A percentile compares a stretch with the other conserved stretches of the same genome.
These are phyloP conservation scores for Clavelina lepadiformis DNA, from an alignment of 23 tunicate species.

Conservation along the genomic window DNA sequence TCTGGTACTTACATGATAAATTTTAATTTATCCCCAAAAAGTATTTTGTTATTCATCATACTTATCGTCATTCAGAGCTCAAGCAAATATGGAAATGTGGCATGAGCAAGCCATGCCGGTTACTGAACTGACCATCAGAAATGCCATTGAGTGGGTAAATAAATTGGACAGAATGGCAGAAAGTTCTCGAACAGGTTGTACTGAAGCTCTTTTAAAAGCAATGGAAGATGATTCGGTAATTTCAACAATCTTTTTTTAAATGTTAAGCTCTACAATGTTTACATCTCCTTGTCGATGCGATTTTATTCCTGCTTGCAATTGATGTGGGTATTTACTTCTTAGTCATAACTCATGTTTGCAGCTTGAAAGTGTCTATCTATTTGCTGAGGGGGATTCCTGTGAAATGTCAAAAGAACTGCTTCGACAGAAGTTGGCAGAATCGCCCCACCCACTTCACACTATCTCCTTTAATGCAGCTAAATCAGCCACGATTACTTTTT, in stretches of 20 bases:
- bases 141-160: conserved; percentile 71
- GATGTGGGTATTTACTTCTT: too few species aligned
- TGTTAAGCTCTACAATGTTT: not conserved
- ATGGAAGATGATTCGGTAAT: conserved; percentile 77
- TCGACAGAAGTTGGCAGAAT: conserved; percentile 48
- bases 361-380: conserved; percentile 81
- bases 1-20: too few species aligned
- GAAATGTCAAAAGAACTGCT: conserved; percentile 76
- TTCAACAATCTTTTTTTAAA: not conserved
- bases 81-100: conserved; percentile 68
- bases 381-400: conserved; percentile 79
- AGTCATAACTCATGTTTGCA: conserved; percentile 10
- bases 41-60: not conserved
- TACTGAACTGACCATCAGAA: conserved; percentile 57
- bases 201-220: conserved; percentile 68
- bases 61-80: conserved; percentile 40
- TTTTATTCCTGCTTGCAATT: not conserved
- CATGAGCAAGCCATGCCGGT: conserved; percentile 82
- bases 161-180: conserved; percentile 71
- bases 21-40: too few species aligned
- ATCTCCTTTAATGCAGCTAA: conserved; percentile 80
- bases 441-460: conserved; percentile 63
- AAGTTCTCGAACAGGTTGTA: conserved; percentile 60
- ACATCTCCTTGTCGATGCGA: too few species aligned
- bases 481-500: conserved; percentile 55